Evolutionary conservation across 2,888 invertebrate species (phyloP).

Genomic region (Zygaena filipendulae): DNA sequence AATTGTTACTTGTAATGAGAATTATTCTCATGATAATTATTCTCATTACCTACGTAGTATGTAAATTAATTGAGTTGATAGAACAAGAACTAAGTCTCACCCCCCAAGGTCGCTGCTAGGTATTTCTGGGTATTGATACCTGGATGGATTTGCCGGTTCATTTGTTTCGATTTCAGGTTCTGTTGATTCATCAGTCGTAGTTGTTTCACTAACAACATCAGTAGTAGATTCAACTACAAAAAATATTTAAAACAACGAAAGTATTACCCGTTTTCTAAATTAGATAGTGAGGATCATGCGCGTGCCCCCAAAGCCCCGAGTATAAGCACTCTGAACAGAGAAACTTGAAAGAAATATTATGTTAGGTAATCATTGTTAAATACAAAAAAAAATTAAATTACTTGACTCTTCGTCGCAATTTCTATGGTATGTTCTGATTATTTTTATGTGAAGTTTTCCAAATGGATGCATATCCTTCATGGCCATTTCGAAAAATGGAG

Average conservation of each 20-base stretch:
- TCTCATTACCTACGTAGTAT: too few species aligned
- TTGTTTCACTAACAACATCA: neutral
- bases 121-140: conserved; percentile 54
- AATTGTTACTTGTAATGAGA: too few species aligned
- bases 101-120: conserved; percentile 41
- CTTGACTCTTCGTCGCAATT: conserved; percentile 25
- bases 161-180: conserved; percentile 16
- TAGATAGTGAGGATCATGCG: too few species aligned
- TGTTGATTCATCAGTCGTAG: conserved; percentile 15
- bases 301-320: too few species aligned
- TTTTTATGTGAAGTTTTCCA: conserved; percentile 39
- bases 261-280: too few species aligned
- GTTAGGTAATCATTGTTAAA: neutral
- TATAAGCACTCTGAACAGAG: too few species aligned
- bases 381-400: conserved; percentile 1
- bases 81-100: conserved; percentile 35
- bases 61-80: conserved; percentile 6
- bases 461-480: conserved; percentile 52
- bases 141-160: conserved; percentile 45
- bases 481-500: conserved; percentile 50
- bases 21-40: too few species aligned
- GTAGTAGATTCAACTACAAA: too few species aligned
- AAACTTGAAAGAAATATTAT: neutral
- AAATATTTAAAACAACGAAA: too few species aligned
- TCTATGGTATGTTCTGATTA: conserved; percentile 42